Evolutionary conservation across 2,888 invertebrate genomes (phyloP), one percentile per base, ranked within the genome.

Genomic region (Machimus atricapillus): DNA sequence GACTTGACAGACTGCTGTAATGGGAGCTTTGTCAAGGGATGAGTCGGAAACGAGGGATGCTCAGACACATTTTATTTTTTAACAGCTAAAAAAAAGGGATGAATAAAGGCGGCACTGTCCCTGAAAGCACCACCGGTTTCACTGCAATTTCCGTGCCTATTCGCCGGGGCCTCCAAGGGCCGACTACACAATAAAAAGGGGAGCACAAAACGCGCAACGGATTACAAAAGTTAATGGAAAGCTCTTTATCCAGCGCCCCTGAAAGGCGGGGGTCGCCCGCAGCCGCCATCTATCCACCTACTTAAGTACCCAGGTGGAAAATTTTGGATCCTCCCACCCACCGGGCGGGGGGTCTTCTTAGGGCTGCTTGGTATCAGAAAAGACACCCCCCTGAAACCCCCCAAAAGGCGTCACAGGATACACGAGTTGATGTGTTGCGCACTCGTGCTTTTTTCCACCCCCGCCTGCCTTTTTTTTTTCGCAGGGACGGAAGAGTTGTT

Each of bases 211-310:
- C 52, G 27, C 31, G 79, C 31, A 40, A 46, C 46, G 52, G 43
- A 79, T 79, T 46, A 46, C 52, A 79, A 52, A 52, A 79, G 79
- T 79, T 79, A 79, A 79, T 79, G 79, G 46, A 79, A 79, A 79
- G 79, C 79, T 46, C 79, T 79, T 79, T 79, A 46, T 46, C 52
- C n/a, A 7, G 46, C 52, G 31, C 16, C 6, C 16, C 27, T 52
- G 27, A 19, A 52, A 27, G 7, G 52, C 9, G 23, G 66, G 12
- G 23, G 66, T 4, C 14, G 27, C 4, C 14, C 37, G 12, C 43
- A 52, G 27, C 2, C 27, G 23, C 79, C 23, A 79, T 46, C 78
- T 23, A 79, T 46, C 79, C 31, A 52, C 79, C 79, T 79, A 79
- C 31, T 79, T 79, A 79, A 79, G 79, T 52, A 52, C 52, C 31